These are phyloP conservation scores for Amblyopsis rosae DNA, from an alignment of 2,113 vertebrate species.

Conservation along the genomic window DNA sequence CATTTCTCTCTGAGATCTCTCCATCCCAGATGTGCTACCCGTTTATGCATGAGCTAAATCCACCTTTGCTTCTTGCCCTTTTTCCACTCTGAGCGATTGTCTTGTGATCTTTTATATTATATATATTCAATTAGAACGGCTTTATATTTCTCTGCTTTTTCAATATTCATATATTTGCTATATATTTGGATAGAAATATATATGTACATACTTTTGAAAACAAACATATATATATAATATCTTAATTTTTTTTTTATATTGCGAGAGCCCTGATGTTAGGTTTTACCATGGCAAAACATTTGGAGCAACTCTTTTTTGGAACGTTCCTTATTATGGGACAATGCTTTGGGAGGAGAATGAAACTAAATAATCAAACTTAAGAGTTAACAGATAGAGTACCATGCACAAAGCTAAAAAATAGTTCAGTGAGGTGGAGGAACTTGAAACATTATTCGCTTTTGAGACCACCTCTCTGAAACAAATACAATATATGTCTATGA, in stretches of 20 bases:
- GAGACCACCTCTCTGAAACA: conserved; percentile 35
- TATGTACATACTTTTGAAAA: conserved; percentile 81
- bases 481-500: conserved; percentile 30
- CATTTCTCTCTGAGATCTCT: conserved; percentile 33
- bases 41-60: conserved; percentile 44
- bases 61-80: conserved; percentile 53
- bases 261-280: conserved; percentile 80
- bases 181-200: conserved; percentile 86
- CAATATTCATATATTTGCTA: conserved; percentile 80
- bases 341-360: conserved; percentile 70
- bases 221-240: conserved; percentile 78
- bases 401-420: conserved; percentile 62
- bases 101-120: conserved; percentile 79
- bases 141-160: conserved; percentile 78
- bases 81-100: conserved; percentile 78
- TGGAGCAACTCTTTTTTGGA: conserved; percentile 72
- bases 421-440: conserved; percentile 43
- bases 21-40: conserved; percentile 61
- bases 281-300: conserved; percentile 72
- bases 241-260: conserved; percentile 70
- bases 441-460: conserved; percentile 50
- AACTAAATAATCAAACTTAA: conserved; percentile 7
- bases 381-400: conserved; percentile 57
- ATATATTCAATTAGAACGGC: conserved; percentile 78
- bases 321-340: conserved; percentile 69